Conservation (phyloP, 2,888 invertebrate species). For the Acanthosepion lycidas region DNA sequence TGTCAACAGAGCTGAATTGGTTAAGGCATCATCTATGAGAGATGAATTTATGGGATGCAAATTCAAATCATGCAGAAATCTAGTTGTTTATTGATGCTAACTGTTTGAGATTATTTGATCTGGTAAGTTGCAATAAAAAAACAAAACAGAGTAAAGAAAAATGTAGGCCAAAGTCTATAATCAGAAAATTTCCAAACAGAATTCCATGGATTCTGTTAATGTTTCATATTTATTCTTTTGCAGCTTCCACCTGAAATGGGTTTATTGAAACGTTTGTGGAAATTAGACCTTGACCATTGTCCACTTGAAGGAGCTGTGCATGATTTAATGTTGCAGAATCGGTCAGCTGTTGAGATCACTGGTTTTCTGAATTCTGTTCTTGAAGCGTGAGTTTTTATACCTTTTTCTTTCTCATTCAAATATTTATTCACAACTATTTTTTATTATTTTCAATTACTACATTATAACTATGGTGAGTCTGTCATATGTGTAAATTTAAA, state of each 20-base stretch:
- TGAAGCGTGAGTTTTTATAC: slow-evolving; percentile 75
- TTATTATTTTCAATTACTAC: not conserved
- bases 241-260: slow-evolving; percentile 97
- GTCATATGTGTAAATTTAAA: too few species aligned
- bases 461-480: too few species aligned
- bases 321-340: slow-evolving; percentile 83
- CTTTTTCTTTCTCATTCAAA: not conserved
- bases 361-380: slow-evolving; percentile 87
- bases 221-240: slow-evolving; percentile 58
- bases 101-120: too few species aligned
- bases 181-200: not conserved
- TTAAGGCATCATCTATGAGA: too few species aligned
- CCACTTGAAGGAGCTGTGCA: slow-evolving; percentile 71
- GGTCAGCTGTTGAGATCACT: slow-evolving; percentile 93
- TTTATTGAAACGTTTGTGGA: slow-evolving; percentile 94
- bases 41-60: too few species aligned
- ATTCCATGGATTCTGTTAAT: not conserved
- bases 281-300: slow-evolving; percentile 93
- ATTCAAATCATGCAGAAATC: too few species aligned
- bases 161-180: too few species aligned
- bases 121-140: too few species aligned
- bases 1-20: too few species aligned
- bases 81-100: too few species aligned
- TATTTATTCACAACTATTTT: too few species aligned
- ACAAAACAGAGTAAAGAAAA: too few species aligned